Evolutionary conservation across 2,797 vertebrate genomes (phyloP), one percentile per base, ranked within the genome.

Genomic region (Sebastes glaucus): DNA sequence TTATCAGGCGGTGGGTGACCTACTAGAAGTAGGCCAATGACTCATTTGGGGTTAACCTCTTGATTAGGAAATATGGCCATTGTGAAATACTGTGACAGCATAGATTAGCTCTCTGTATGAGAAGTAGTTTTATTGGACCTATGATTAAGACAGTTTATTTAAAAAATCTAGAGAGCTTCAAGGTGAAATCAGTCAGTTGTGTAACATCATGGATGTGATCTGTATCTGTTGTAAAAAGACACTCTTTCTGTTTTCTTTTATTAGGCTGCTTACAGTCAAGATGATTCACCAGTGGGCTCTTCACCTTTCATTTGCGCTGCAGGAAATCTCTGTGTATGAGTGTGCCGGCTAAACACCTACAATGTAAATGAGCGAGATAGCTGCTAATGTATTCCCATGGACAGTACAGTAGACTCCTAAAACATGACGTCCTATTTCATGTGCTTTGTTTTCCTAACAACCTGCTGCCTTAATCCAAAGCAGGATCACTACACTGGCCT

Each of bases 301-400:
- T 74, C 77, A 82, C 82, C 71, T 82, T 61, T 56, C 55, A 61
- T 84, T 86, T 70, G 74, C 2, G 18, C 76, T 79, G 80, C 66
- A 86, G 84, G 85, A 91, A 86, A 84, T 83, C 7, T 22, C 11
- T 82, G 68, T 73, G 63, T 75, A 18, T 60, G 53, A 67, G 65
- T 76, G 61, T 68, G 66, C 35, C 20, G 4, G 71, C 59, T 65
- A 23, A 76, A 78, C 28, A 25, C 49, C 68, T 80, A 11, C 81
- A 63, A 86, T 90, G 81, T 75, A 89, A 91, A 90, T 86, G n/a
- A 86, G 80, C 8, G 69, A 18, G 65, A 79, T 70, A 28, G 74
- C 65, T 71, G 22, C n/a, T 82, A 71, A 79, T 85, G 33, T 77
- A 74, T 88, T 90, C 73, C 55, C 82, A 81, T 80, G 38, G 74